Evolutionary conservation across 2,113 vertebrate species (phyloP).

Genomic region (Benitochromis conjunctus): DNA sequence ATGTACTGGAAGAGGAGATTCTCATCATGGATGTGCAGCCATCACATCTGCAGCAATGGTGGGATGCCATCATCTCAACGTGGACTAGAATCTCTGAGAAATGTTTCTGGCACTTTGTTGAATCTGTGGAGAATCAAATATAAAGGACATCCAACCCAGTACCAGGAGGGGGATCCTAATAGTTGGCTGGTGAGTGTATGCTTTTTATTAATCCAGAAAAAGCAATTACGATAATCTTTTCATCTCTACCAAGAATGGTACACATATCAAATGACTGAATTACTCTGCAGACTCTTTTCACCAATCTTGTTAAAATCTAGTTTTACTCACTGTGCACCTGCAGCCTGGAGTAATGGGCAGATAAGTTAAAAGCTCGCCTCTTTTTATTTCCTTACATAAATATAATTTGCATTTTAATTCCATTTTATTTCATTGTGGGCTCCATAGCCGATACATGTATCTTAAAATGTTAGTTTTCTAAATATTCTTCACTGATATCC

Average conservation of each 20-base stretch:
- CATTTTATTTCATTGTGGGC: background rate
- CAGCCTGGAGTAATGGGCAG: background rate
- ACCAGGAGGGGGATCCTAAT: background rate
- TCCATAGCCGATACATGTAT: fast-evolving
- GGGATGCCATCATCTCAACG: background rate
- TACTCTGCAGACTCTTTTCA: background rate
- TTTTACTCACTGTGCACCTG: background rate
- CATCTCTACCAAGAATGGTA: background rate
- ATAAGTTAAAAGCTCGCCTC: background rate
- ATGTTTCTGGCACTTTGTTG: background rate
- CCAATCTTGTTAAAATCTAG: background rate
- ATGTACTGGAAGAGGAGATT: background rate
- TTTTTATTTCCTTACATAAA: background rate
- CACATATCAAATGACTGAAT: no score
- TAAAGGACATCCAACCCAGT: background rate
- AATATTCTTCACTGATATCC: background rate
- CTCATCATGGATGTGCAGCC: background rate
- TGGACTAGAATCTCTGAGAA: background rate
- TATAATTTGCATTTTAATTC: background rate
- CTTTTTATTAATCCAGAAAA: background rate
- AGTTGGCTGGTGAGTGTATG: background rate
- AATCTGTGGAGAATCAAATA: background rate
- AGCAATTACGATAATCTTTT: background rate
- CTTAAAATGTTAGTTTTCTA: background rate
- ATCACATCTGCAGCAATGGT: background rate